Evolutionary conservation across 2,113 vertebrate genomes (phyloP).

Genomic region (Pleuronectes platessa): DNA sequence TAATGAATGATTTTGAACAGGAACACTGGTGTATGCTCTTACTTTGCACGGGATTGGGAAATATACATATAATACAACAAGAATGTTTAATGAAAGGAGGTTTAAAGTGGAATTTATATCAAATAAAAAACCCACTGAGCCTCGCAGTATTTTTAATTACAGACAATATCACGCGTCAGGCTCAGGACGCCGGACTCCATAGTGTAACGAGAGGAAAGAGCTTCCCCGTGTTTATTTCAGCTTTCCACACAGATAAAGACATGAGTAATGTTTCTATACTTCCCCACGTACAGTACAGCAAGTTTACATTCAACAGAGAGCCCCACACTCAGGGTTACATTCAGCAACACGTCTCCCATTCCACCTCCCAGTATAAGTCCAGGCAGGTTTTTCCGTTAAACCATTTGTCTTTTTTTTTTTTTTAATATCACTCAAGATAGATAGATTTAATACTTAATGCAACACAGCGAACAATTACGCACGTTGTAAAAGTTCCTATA

Average conservation of each 20-base stretch:
- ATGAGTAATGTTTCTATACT: constrained; percentile 62
- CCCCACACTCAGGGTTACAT: constrained; percentile 61
- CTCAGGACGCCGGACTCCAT: constrained; percentile 31
- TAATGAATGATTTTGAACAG: constrained; percentile 76
- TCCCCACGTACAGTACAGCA: constrained; percentile 60
- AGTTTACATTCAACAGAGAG: constrained; percentile 75
- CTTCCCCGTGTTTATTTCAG: constrained; percentile 57
- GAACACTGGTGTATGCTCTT: constrained; percentile 62
- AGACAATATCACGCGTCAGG: constrained; percentile 46
- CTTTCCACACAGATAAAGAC: constrained; percentile 55
- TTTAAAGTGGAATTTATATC: constrained; percentile 29
- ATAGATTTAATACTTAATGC: constrained; percentile 47
- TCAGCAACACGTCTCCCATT: constrained; percentile 52
- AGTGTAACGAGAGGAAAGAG: constrained; percentile 47
- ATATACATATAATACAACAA: constrained; percentile 61
- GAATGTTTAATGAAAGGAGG: constrained; percentile 28
- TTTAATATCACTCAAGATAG: constrained; percentile 29
- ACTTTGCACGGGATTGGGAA: constrained; percentile 62
- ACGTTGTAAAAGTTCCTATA: constrained; percentile 30
- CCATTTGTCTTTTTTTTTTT: constrained; percentile 30
- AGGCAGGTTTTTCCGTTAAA: constrained; percentile 45
- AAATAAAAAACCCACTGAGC: constrained; percentile 32
- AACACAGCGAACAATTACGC: constrained; percentile 45
- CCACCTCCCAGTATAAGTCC: constrained; percentile 33
- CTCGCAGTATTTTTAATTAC: constrained; percentile 56